Base-by-base conservation (phyloP, 2,888 invertebrate genomes). In the Pachycephus smyrnensis region DNA sequence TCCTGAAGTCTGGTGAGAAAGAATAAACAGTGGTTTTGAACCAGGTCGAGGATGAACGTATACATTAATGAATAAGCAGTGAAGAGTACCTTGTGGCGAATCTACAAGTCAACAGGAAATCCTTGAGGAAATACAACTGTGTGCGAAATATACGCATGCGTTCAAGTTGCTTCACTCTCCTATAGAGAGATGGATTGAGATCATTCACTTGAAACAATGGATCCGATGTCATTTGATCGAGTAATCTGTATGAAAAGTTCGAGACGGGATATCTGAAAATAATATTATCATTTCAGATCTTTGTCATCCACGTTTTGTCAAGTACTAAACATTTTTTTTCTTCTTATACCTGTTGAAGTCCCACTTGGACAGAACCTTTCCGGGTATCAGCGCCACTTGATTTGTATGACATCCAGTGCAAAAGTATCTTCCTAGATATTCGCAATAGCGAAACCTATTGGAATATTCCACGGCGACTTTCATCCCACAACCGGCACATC, bases 351-450 rank as follows among this genome's bases (percentile, higher is more conserved):
- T 92, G 68, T 91, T 93, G 82, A 94, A 94, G 89, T 94, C 94
- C 94, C 94, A 94, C 87, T 94, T 94, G 69, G 93, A 92, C 76
- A 95, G 90, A 80, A 95, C 94, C 89, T 94, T 93, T 6, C 94
- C 95, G 12, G 95, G 95, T 86, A 97, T 96, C 81, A 95, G 92
- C 6, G 95, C 94, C 79, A 95, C 93, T 88, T 96, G 95, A 91
- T 96, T 96, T 35, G 95, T 94, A 91, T 97, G 97, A 89, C 97
- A 97, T 73, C 96, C 96, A 15, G 96, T 96, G 88, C 97, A 97
- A 92, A 97, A 96, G 91, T 96, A 96, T 87, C 96, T 94, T 12
- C 97, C 97, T 80, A 96, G 92, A 92, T 97, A 97, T 86, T 96
- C 95, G 89, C 97, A 97, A 88, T 96, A 97, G 30, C 97, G 94